These are phyloP conservation scores for Catamblyrhynchus diadema DNA, from an alignment of 2,797 vertebrate genomes.

Conservation along the genomic window DNA sequence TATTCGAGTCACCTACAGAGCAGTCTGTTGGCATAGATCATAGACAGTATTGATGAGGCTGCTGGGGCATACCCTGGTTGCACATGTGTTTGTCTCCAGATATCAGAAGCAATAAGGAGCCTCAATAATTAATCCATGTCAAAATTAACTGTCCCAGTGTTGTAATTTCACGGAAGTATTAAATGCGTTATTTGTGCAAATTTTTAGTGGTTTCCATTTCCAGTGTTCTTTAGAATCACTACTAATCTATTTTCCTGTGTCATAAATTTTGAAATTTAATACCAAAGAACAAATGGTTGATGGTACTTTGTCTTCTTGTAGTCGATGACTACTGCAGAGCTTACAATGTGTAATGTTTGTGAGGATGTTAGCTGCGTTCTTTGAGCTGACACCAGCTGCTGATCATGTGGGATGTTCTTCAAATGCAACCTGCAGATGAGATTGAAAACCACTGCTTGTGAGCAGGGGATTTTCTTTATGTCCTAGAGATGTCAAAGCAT, in stretches of 20 bases:
- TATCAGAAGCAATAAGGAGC: neutral
- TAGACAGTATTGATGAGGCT: neutral
- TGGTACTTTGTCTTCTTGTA: neutral
- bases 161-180: neutral
- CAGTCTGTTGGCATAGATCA: neutral
- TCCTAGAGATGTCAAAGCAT: neutral
- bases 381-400: neutral
- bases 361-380: neutral
- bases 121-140: neutral
- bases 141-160: neutral
- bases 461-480: neutral
- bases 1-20: neutral
- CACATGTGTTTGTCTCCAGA: neutral
- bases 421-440: neutral
- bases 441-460: neutral
- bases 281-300: neutral
- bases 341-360: neutral
- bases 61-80: neutral
- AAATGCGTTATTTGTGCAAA: neutral
- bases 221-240: neutral
- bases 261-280: neutral
- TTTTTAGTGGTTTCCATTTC: neutral
- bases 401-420: neutral
- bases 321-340: neutral
- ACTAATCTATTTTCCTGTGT: neutral